Evolutionary conservation across 2,888 invertebrate genomes (phyloP), one percentile per base, ranked within the genome.

Genomic region (Schrankia costaestrigalis): DNA sequence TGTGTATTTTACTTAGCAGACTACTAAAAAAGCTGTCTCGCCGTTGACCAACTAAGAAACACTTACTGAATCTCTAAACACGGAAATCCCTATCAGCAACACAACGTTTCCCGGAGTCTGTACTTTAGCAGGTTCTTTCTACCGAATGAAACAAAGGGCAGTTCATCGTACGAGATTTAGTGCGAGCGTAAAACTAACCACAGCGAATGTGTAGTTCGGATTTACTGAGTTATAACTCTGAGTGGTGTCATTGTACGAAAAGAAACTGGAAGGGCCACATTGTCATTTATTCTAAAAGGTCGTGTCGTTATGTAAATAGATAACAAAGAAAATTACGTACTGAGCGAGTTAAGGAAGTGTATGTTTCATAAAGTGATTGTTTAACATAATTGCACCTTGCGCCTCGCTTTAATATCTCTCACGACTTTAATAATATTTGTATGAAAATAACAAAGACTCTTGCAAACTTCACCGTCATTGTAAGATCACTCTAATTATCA

Each of bases 11-110:
- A n/a, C n/a, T n/a, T n/a, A n/a, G 60, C 71, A 73, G 79, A 75
- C 78, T 74, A 73, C 69, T 75, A 73, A 76, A 85, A 84, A 76
- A 79, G 83, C 78, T 79, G 77, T 74, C 73, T 73, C 56, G 49
- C 46, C 49, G 36, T 53, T 50, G 63, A 68, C 63, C 25, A 63
- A 71, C 67, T 62, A 61, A n/a, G n/a, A n/a, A n/a, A 35, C 35
- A 45, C 25, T 37, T 32, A 43, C 32, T 45, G 54, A 56, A 62
- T 63, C 52, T 45, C 61, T 61, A 53, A 61, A 56, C 45, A 51
- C 52, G 56, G 56, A 50, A 53, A 64, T 61, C 56, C 55, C 44
- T 39, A 41, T 40, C 46, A 52, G 39, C 33, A 47, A 40, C 42
- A 36, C 38, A 51, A 54, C 53, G 55, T 61, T 60, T 58, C 56